A percentile compares a stretch with the other conserved stretches of the same genome.
Evolutionary conservation across 1,140 invertebrate genomes (phyloP).

Genomic region (Drosophila navojoa): DNA sequence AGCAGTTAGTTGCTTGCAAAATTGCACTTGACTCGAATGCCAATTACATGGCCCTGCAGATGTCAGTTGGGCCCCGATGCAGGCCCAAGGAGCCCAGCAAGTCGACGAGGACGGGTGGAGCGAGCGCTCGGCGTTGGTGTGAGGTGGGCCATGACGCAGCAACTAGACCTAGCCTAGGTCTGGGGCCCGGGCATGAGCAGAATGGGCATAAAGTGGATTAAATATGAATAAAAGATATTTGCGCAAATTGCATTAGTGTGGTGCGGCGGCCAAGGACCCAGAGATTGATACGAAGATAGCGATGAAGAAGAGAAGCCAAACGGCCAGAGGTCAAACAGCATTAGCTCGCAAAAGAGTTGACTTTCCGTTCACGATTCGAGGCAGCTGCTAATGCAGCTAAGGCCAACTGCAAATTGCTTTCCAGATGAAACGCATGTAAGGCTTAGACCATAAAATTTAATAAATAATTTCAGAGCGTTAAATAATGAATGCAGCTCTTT

Average conservation of each 20-base stretch:
- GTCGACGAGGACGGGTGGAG: constrained; percentile 37
- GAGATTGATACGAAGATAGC: constrained; percentile 29
- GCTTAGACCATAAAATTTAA: constrained; percentile 8
- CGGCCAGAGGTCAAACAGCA: constrained; percentile 46
- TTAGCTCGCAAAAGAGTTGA: constrained; percentile 41
- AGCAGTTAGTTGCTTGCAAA: constrained; percentile 63
- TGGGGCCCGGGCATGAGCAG: constrained; percentile 31
- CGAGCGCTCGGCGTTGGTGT: too few species aligned
- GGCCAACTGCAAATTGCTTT: constrained; percentile 22
- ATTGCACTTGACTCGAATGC: constrained; percentile 82
- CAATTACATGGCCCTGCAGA: constrained; percentile 73
- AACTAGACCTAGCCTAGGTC: background rate
- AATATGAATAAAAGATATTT: constrained; percentile 82
- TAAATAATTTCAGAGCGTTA: background rate
- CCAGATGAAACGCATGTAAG: constrained; percentile 3
- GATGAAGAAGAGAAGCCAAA: constrained; percentile 1
- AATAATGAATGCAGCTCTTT: background rate
- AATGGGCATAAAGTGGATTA: constrained; percentile 77
- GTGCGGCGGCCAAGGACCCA: constrained; percentile 9
- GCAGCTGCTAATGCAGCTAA: constrained; percentile 7
- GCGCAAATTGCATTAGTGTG: constrained; percentile 71
- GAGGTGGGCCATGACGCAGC: background rate
- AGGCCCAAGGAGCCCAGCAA: constrained; percentile 23
- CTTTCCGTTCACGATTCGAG: background rate
- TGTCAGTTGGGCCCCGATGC: constrained; percentile 50